A percentile compares a stretch with the other conserved stretches of the same genome.
phyloP scores from a whole-genome alignment of 2,113 vertebrate genomes.

The Microcebus tavaratra region DNA sequence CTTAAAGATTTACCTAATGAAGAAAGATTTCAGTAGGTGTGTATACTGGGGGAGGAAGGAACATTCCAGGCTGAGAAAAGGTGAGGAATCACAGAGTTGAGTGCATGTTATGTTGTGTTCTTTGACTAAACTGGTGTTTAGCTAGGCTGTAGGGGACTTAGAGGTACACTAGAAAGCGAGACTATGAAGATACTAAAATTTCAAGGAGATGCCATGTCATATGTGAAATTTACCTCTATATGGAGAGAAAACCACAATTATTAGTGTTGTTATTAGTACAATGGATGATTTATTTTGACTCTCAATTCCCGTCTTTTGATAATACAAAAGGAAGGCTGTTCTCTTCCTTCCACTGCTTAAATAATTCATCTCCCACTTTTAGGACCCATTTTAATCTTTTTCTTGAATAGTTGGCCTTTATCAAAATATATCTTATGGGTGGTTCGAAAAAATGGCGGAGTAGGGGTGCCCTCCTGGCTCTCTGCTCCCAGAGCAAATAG shows the following conservation, averaged over 20 bases:
- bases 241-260: neutral
- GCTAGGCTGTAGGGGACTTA: neutral
- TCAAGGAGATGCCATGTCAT: neutral
- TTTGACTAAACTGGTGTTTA: neutral
- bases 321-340: neutral
- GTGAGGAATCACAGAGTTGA: neutral
- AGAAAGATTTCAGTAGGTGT: neutral
- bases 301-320: neutral
- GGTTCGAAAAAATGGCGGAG: no score
- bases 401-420: neutral
- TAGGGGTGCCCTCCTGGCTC: no score
- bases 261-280: neutral
- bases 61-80: neutral
- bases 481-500: no score
- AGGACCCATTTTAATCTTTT: neutral
- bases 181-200: neutral
- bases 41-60: neutral
- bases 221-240: neutral
- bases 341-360: neutral
- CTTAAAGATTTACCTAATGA: neutral
- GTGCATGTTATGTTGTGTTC: neutral
- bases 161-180: neutral
- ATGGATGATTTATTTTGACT: neutral
- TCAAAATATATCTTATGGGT: neutral
- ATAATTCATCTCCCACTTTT: neutral